phyloP scores from a whole-genome alignment of 92 coral and sea anemone species.

The Meandrina meandrites region DNA sequence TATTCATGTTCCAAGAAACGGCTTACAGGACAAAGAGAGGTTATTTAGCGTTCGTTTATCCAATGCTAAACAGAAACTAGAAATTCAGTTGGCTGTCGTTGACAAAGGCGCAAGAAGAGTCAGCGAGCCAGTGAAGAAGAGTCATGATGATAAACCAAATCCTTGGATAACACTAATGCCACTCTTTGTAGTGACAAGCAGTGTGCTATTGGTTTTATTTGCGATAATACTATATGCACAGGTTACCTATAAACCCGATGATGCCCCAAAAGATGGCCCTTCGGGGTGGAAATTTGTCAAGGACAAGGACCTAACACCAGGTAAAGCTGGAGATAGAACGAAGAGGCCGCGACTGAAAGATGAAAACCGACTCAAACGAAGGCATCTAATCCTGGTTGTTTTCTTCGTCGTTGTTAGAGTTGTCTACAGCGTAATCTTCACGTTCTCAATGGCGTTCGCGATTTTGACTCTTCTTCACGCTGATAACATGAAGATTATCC shows the following conservation, averaged over 20 bases:
- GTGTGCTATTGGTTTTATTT: constrained; percentile 49
- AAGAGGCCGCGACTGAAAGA: constrained; percentile 13
- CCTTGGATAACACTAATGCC: constrained; percentile 64
- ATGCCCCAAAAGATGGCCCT: constrained; percentile 3
- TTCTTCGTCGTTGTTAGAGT: constrained; percentile 58
- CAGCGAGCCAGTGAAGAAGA: not conserved
- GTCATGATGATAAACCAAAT: constrained; percentile 32
- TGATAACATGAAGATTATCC: constrained; percentile 53
- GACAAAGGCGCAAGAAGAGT: constrained; percentile 43
- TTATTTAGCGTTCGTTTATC: constrained; percentile 63
- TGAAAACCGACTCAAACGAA: constrained; percentile 63
- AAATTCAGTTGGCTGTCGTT: constrained; percentile 67
- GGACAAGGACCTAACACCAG: constrained; percentile 14
- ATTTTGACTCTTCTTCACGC: constrained; percentile 67
- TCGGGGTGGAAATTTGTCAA: constrained; percentile 31
- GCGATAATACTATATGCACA: constrained; percentile 69
- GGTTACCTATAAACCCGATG: constrained; percentile 20
- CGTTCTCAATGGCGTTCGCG: constrained; percentile 73
- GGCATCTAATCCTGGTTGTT: constrained; percentile 68
- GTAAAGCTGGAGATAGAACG: constrained; percentile 16
- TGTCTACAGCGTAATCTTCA: constrained; percentile 62
- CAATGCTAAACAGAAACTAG: constrained; percentile 59
- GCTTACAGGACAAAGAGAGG: constrained; percentile 62
- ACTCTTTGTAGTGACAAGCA: constrained; percentile 55
- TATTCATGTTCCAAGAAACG: constrained; percentile 64